These are phyloP conservation scores for Catharus ustulatus DNA, from an alignment of 2,797 vertebrate species.

Conservation along the genomic window DNA sequence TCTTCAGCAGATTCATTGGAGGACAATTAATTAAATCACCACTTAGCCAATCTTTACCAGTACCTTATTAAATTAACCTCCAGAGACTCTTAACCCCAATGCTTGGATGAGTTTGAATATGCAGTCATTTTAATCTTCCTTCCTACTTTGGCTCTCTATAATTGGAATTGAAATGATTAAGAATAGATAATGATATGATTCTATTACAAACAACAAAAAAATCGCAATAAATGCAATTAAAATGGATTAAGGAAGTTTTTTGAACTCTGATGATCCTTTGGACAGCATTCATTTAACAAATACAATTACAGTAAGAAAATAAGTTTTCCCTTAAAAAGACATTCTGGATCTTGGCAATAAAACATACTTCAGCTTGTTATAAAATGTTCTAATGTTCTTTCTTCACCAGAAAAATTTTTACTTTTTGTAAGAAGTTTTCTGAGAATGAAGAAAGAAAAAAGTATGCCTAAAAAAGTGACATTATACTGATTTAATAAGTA, in stretches of 20 bases:
- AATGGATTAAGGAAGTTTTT: neutral
- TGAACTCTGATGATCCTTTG: neutral
- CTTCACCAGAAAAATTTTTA: neutral
- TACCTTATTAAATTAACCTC: neutral
- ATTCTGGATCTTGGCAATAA: neutral
- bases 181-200: neutral
- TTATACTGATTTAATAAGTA: neutral
- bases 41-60: neutral
- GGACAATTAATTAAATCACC: neutral
- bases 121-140: neutral
- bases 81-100: neutral
- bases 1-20: neutral
- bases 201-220: neutral
- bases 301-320: neutral
- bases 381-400: neutral
- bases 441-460: neutral
- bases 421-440: neutral
- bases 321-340: neutral
- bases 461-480: neutral
- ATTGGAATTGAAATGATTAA: neutral
- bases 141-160: neutral
- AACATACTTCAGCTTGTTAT: neutral
- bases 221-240: neutral
- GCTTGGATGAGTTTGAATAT: neutral
- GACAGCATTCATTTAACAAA: neutral